phyloP scores from a whole-genome alignment of 2,888 invertebrate species.

The Coecobrya sp. region DNA sequence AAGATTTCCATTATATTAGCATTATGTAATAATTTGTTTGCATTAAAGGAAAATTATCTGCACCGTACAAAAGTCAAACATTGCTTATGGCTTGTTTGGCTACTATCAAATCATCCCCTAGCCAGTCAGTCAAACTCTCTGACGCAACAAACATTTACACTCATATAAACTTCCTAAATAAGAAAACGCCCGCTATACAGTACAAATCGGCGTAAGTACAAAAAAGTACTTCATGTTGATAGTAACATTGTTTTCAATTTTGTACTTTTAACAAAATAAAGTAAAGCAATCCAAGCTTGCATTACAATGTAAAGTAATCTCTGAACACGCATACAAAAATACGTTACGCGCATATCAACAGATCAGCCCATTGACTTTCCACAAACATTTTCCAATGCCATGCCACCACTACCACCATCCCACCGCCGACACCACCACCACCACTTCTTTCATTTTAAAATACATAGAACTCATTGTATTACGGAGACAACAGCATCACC shows the following conservation, averaged over 20 bases:
- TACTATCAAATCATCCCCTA: background rate
- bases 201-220: background rate
- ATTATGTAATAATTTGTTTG: background rate
- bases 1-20: background rate
- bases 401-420: background rate
- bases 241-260: background rate
- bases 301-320: background rate
- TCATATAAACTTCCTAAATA: background rate
- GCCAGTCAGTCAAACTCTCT: background rate
- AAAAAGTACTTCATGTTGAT: background rate
- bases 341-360: constrained; percentile 24
- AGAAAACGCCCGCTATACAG: constrained; percentile 12
- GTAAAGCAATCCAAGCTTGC: background rate
- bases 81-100: background rate
- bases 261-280: background rate
- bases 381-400: constrained; percentile 46
- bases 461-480: constrained; percentile 1
- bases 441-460: constrained; percentile 51
- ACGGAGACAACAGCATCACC: background rate
- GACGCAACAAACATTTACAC: background rate
- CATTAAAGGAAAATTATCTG: background rate
- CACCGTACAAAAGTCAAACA: background rate
- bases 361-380: constrained; percentile 57
- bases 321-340: constrained; percentile 4
- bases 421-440: constrained; percentile 30